Evolutionary conservation across 2,888 invertebrate species (phyloP).

Genomic region (Dicycla oo): DNA sequence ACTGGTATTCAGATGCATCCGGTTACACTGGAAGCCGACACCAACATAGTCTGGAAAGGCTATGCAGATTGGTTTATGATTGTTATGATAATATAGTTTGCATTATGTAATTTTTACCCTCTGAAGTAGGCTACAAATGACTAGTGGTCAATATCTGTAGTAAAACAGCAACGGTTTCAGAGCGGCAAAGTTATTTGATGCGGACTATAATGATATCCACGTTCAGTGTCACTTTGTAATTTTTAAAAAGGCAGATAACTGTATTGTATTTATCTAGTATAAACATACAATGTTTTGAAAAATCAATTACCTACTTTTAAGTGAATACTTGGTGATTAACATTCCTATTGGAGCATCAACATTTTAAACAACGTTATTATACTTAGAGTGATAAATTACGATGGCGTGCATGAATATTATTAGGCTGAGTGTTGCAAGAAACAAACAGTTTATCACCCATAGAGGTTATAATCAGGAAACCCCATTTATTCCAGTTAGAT

Average conservation of each 20-base stretch:
- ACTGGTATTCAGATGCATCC: no score
- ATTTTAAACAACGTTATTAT: not conserved
- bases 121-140: no score
- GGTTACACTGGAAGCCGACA: no score
- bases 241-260: not conserved
- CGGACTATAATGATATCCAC: no score
- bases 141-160: no score
- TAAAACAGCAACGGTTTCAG: no score
- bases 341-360: not conserved
- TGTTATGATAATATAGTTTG: not conserved
- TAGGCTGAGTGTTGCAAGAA: not conserved
- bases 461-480: conserved; percentile 68
- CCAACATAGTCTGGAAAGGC: no score
- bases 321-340: not conserved
- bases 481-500: conserved; percentile 72
- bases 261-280: no score
- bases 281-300: not conserved
- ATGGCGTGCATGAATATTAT: not conserved
- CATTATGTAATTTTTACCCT: no score
- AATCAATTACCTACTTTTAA: not conserved
- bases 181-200: no score
- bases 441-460: conserved; percentile 3
- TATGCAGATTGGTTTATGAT: no score
- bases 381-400: not conserved
- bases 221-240: not conserved